A percentile compares a stretch with the other conserved stretches of the same genome.
These are phyloP conservation scores for Brachionus plicatilis DNA, from an alignment of 1,140 invertebrate species.

Conservation along the genomic window DNA sequence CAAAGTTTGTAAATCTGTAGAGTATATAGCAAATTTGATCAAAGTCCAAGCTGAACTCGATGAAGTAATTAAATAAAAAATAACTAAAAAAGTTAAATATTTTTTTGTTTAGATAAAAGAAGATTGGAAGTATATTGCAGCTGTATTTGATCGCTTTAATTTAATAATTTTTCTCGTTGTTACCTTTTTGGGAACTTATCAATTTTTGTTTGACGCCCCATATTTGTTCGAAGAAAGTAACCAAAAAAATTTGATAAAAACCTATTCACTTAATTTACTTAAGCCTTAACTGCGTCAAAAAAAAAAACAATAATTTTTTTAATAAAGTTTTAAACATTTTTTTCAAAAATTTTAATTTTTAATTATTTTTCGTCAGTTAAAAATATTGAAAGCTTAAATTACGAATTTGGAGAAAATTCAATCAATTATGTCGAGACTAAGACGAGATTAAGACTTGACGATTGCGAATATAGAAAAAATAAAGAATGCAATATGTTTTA, in stretches of 20 bases:
- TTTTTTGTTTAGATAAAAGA: slow-evolving; percentile 50
- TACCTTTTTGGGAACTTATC: slow-evolving; percentile 53
- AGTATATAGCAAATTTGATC: not conserved
- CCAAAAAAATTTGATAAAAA: slow-evolving; percentile 7
- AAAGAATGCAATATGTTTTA: not conserved
- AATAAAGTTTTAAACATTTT: not conserved
- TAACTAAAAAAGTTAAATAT: not conserved
- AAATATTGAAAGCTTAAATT: not conserved
- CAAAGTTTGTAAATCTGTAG: slow-evolving; percentile 14
- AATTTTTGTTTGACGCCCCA: slow-evolving; percentile 14
- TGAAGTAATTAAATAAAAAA: not conserved
- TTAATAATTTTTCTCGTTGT: slow-evolving; percentile 56
- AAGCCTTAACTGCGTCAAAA: not conserved
- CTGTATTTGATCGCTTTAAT: slow-evolving; percentile 56
- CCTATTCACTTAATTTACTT: slow-evolving; percentile 16
- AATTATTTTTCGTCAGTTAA: not conserved
- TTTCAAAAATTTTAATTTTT: not conserved
- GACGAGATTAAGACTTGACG: not conserved
- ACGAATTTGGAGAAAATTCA: not conserved
- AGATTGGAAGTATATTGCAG: slow-evolving; percentile 57
- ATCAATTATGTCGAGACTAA: not conserved
- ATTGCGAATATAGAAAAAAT: not conserved
- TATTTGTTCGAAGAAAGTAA: not conserved
- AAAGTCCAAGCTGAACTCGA: slow-evolving; percentile 16
- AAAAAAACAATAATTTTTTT: not conserved